phyloP scores from a whole-genome alignment of 2,888 invertebrate species.

The Xylophagus ater region DNA sequence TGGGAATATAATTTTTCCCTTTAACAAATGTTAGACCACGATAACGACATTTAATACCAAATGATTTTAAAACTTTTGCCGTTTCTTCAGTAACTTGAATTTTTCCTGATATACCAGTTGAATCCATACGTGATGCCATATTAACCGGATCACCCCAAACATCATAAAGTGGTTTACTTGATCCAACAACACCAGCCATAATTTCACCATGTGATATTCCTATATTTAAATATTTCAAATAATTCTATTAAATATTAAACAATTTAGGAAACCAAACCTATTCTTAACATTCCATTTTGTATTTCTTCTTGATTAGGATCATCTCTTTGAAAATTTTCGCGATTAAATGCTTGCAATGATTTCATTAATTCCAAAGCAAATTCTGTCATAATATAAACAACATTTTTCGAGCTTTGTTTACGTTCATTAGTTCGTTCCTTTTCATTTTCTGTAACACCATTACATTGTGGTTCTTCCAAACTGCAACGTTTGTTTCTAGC shows the following conservation, averaged over 20 bases:
- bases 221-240: slow-evolving; percentile 23
- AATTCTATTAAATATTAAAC: no score
- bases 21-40: slow-evolving; percentile 63
- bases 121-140: slow-evolving; percentile 93
- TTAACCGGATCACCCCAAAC: slow-evolving; percentile 97
- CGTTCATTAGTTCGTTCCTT: slow-evolving; percentile 18
- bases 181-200: slow-evolving; percentile 90
- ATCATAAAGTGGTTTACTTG: slow-evolving; percentile 87
- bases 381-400: slow-evolving; percentile 50
- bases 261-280: slow-evolving; percentile 27
- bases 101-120: slow-evolving; percentile 67
- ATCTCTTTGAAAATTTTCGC: slow-evolving; percentile 47
- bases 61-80: slow-evolving; percentile 53
- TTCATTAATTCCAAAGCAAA: slow-evolving; percentile 66
- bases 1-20: slow-evolving; percentile 55
- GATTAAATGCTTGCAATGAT: slow-evolving; percentile 47
- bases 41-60: slow-evolving; percentile 56
- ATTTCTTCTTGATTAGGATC: slow-evolving; percentile 19
- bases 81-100: slow-evolving; percentile 70
- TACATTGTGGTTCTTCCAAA: slow-evolving; percentile 12
- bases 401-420: slow-evolving; percentile 32
- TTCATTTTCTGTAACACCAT: slow-evolving; percentile 2
- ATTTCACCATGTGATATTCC: slow-evolving; percentile 86
- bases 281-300: slow-evolving; percentile 31
- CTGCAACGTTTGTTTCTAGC: slow-evolving; percentile 37